Evolutionary conservation across 1,140 invertebrate species (phyloP).

Genomic region (Myzus persicae): DNA sequence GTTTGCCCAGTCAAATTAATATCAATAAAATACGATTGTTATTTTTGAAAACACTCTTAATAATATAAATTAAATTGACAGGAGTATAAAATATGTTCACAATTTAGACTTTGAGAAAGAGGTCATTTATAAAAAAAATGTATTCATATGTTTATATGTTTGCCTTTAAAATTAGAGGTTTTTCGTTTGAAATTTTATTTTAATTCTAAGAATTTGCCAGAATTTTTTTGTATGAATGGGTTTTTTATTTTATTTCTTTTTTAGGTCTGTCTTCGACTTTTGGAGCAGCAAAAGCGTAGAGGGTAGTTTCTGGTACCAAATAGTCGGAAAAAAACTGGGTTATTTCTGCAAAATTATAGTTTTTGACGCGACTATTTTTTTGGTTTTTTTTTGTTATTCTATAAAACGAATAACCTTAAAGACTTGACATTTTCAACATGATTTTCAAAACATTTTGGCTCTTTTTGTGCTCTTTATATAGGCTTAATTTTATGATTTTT

Average conservation of each 20-base stretch:
- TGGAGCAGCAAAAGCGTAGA: neutral
- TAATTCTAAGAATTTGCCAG: too few relatives aligned
- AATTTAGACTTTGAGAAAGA: neutral
- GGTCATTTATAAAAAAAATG: neutral
- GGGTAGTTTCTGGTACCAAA: neutral
- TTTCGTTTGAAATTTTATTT: neutral
- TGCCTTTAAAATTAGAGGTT: neutral
- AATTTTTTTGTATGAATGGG: fast-evolving
- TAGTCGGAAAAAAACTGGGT: neutral
- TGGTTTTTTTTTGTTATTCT: neutral
- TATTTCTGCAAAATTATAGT: neutral
- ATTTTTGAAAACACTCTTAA: neutral
- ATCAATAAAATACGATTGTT: neutral
- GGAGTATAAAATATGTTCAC: neutral
- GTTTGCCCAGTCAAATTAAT: neutral
- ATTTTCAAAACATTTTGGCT: neutral
- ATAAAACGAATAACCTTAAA: neutral
- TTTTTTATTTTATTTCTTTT: neutral
- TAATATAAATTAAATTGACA: neutral
- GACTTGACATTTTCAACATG: neutral
- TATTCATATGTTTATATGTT: neutral
- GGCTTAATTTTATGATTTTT: too few relatives aligned
- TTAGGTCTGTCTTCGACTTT: neutral
- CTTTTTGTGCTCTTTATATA: neutral
- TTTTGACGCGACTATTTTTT: neutral